Conservation (phyloP, 2,888 invertebrate species). For the Drosophila emarginata region DNA sequence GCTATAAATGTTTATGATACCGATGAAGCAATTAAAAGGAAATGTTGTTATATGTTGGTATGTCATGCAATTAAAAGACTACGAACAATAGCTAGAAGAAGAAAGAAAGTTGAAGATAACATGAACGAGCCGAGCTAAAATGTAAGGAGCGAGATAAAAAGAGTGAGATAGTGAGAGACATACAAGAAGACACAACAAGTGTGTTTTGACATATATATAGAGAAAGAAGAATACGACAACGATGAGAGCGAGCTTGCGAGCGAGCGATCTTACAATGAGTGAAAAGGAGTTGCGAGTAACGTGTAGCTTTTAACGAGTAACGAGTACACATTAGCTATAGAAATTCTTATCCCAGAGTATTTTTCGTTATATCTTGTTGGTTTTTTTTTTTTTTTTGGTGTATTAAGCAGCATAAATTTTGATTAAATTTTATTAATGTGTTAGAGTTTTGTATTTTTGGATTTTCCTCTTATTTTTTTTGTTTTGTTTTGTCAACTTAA, state of each 20-base stretch:
- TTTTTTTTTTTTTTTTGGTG: constrained; percentile 21
- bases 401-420: constrained; percentile 55
- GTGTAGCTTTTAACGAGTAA: constrained; percentile 19
- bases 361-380: constrained; percentile 29
- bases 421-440: constrained; percentile 52
- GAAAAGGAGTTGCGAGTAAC: constrained; percentile 34
- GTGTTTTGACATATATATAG: constrained; percentile 29
- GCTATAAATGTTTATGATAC: not conserved
- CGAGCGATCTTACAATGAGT: constrained; percentile 25
- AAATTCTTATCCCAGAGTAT: constrained; percentile 17
- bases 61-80: constrained; percentile 56
- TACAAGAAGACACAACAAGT: constrained; percentile 25
- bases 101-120: constrained; percentile 47
- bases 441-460: constrained; percentile 38
- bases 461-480: constrained; percentile 37
- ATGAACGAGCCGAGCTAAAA: constrained; percentile 2
- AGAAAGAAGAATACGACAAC: constrained; percentile 39
- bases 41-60: constrained; percentile 34
- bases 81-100: constrained; percentile 57
- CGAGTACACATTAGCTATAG: constrained; percentile 28
- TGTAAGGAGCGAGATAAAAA: constrained; percentile 36
- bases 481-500: constrained; percentile 50
- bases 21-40: constrained; percentile 14
- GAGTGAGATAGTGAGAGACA: constrained; percentile 39
- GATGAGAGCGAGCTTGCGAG: constrained; percentile 48